Conservation (phyloP, 2,797 vertebrate species). For the Remorina albescens region DNA sequence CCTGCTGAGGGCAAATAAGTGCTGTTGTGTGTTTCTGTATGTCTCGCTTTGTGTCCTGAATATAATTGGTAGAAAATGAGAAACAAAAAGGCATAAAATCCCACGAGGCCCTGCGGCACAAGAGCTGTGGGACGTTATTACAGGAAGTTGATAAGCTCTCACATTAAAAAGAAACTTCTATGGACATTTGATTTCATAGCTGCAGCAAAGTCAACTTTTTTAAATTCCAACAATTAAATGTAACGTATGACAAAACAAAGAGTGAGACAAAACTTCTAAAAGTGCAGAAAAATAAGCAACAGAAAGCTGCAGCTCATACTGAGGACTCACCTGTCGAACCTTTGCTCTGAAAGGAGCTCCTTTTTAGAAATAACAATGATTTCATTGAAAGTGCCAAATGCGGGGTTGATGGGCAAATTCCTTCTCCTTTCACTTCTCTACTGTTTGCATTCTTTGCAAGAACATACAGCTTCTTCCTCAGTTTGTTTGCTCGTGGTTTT, state of each 20-base stretch:
- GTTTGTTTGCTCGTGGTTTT: conserved; percentile 52
- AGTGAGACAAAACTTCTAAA: not conserved
- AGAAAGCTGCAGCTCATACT: too few species aligned
- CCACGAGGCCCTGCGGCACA: conserved; percentile 12
- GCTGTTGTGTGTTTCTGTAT: conserved; percentile 6
- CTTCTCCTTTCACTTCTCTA: not conserved
- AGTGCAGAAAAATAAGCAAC: too few species aligned
- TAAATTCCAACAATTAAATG: not conserved
- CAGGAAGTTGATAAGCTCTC: conserved; percentile 5
- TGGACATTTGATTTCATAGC: not conserved
- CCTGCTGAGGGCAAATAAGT: conserved; percentile 7
- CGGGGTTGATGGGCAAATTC: not conserved
- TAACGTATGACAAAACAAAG: not conserved
- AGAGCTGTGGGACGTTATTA: not conserved
- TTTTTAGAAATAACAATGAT: too few species aligned
- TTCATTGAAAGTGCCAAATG: conserved; percentile 10
- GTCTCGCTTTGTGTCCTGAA: conserved; percentile 38
- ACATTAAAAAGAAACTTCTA: conserved; percentile 12
- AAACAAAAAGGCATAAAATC: conserved; percentile 61
- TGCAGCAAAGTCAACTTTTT: not conserved
- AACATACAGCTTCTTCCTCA: conserved; percentile 19
- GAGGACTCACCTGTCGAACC: too few species aligned
- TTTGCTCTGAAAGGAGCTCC: too few species aligned
- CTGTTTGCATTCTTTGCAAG: conserved; percentile 17
- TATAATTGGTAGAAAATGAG: conserved; percentile 72